Conservation (phyloP, 2,888 invertebrate species). For the Hydroisotoma schaefferi region DNA sequence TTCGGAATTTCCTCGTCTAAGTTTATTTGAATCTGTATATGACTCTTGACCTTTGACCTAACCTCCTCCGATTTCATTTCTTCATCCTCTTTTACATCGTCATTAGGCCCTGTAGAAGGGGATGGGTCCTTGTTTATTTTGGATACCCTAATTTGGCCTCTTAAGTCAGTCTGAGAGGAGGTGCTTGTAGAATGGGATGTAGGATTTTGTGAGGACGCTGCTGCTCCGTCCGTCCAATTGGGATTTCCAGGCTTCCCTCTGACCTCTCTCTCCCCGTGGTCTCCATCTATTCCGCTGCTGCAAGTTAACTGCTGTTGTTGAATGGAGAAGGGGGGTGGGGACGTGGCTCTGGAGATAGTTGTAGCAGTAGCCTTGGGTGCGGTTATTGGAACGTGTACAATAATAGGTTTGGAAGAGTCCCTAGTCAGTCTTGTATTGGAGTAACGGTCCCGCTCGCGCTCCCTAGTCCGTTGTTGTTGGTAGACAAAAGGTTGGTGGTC, state of each 20-base stretch:
- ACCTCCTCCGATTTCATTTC: neutral
- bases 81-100: neutral
- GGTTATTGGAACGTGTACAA: slow-evolving; percentile 8
- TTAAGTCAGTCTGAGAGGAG: neutral
- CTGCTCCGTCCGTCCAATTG: neutral
- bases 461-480: neutral
- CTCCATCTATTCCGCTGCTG: slow-evolving; percentile 1
- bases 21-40: neutral
- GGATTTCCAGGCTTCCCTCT: neutral
- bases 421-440: slow-evolving; percentile 6
- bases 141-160: neutral
- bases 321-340: slow-evolving; percentile 6
- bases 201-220: neutral
- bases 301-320: no score
- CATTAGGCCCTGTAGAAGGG: neutral
- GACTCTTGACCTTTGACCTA: neutral
- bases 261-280: neutral
- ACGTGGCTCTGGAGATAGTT: slow-evolving; percentile 11
- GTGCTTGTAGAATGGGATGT: neutral
- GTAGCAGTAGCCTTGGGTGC: slow-evolving; percentile 15
- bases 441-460: neutral
- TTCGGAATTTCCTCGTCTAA: neutral
- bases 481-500: neutral
- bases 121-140: neutral
- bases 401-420: slow-evolving; percentile 9